A percentile compares a stretch with the other conserved stretches of the same genome.
Evolutionary conservation across 1,140 invertebrate genomes (phyloP).

Genomic region (Phymastichus coffea): DNA sequence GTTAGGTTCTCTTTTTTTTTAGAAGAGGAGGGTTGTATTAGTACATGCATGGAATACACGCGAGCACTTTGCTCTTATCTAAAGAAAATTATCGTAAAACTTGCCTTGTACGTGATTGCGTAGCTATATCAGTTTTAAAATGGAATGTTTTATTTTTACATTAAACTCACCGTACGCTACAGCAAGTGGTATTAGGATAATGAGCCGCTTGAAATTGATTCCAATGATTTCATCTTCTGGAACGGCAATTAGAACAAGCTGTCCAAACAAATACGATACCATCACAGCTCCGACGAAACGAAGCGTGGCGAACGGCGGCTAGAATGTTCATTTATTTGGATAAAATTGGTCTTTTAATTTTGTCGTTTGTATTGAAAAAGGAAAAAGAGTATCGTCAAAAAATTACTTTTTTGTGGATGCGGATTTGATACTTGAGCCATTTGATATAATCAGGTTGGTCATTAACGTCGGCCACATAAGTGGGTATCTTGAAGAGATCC

Average conservation of each 20-base stretch:
- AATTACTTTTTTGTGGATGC: conserved; percentile 65
- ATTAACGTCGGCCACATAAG: conserved; percentile 87
- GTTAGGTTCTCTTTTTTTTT: no score
- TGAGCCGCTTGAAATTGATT: conserved; percentile 68
- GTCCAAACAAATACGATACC: conserved; percentile 79
- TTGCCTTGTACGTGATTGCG: no score
- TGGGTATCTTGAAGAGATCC: conserved; percentile 82
- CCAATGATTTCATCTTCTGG: conserved; percentile 73
- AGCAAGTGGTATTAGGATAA: conserved; percentile 71
- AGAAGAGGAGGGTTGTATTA: no score
- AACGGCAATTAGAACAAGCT: conserved; percentile 72
- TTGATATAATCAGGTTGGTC: conserved; percentile 71
- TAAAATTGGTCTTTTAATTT: conserved; percentile 8
- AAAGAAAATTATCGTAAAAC: no score
- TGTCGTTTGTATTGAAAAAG: neutral
- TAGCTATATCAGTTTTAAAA: no score
- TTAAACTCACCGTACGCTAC: conserved; percentile 70
- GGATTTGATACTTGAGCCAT: conserved; percentile 65
- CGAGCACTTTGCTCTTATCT: no score
- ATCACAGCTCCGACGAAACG: conserved; percentile 76
- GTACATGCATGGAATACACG: no score
- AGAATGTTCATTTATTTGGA: conserved; percentile 37
- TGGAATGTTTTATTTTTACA: neutral
- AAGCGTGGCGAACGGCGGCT: conserved; percentile 77
- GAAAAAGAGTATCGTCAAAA: neutral